A percentile compares a stretch with the other conserved stretches of the same genome.
Conservation (phyloP, 2,113 vertebrate species). For the Rutilus rutilus region DNA sequence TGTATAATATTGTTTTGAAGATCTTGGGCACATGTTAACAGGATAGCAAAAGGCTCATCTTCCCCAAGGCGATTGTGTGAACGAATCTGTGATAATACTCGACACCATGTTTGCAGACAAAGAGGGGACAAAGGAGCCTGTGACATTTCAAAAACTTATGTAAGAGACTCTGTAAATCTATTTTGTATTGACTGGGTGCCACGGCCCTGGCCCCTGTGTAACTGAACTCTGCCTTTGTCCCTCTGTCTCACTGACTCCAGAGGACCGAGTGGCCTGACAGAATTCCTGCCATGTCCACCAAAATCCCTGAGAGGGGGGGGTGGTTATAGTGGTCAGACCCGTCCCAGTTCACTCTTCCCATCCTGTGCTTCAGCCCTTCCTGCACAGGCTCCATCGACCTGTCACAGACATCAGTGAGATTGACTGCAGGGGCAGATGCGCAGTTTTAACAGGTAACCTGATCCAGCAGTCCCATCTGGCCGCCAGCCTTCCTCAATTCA, state of each 20-base stretch:
- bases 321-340: constrained; percentile 68
- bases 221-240: constrained; percentile 68
- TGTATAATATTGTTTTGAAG: constrained; percentile 26
- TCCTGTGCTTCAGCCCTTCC: constrained; percentile 79
- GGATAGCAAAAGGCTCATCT: constrained; percentile 30
- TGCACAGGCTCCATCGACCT: constrained; percentile 84
- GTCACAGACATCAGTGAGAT: constrained; percentile 92
- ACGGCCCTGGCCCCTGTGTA: constrained; percentile 61
- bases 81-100: constrained; percentile 51
- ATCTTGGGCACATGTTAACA: constrained; percentile 23
- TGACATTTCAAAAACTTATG: constrained; percentile 54
- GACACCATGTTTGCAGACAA: constrained; percentile 58
- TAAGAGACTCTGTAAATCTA: constrained; percentile 59
- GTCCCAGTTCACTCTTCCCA: constrained; percentile 72
- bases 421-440: constrained; percentile 98
- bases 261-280: constrained; percentile 31
- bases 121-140: constrained; percentile 41
- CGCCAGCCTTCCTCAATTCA: constrained; percentile 96
- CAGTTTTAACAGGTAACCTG: constrained; percentile 97
- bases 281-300: constrained; percentile 63
- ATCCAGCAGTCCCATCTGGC: constrained; percentile 99
- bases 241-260: constrained; percentile 56
- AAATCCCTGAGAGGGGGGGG: constrained; percentile 52
- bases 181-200: constrained; percentile 60
- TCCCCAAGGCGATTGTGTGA: constrained; percentile 42